Conservation (phyloP, 2,113 vertebrate genomes). For the Xenopus borealis region DNA sequence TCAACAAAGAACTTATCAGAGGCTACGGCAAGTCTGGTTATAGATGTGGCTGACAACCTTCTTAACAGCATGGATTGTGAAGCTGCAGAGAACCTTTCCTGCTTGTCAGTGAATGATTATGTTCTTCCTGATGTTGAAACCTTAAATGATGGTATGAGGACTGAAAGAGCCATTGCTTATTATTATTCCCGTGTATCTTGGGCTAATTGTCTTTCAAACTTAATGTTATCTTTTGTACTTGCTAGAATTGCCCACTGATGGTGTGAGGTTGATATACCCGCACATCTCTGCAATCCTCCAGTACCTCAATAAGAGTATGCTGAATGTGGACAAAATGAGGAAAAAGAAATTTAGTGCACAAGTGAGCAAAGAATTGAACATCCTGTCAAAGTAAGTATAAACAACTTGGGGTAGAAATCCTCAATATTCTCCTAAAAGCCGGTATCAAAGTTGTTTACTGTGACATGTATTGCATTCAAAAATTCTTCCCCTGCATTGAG, state of each 20-base stretch:
- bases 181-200: neutral
- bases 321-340: constrained; percentile 76
- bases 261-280: constrained; percentile 79
- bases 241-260: constrained; percentile 74
- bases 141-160: constrained; percentile 62
- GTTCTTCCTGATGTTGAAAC: constrained; percentile 53
- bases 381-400: constrained; percentile 88
- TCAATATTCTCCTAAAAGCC: no score
- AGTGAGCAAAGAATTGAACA: constrained; percentile 90
- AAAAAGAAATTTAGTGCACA: constrained; percentile 84
- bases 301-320: constrained; percentile 80
- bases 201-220: neutral
- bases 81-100: constrained; percentile 62
- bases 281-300: constrained; percentile 83
- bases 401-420: neutral
- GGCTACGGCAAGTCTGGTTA: constrained; percentile 71
- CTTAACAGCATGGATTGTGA: constrained; percentile 79
- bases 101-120: constrained; percentile 68
- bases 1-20: constrained; percentile 79
- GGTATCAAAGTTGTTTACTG: no score
- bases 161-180: neutral
- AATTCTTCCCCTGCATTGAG: no score
- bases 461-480: no score
- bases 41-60: constrained; percentile 83
- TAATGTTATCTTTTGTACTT: constrained; percentile 15